Evolutionary conservation across 1,140 invertebrate species (phyloP), one percentile per base, ranked within the genome.

Genomic region (Drosophila paulistorum): DNA sequence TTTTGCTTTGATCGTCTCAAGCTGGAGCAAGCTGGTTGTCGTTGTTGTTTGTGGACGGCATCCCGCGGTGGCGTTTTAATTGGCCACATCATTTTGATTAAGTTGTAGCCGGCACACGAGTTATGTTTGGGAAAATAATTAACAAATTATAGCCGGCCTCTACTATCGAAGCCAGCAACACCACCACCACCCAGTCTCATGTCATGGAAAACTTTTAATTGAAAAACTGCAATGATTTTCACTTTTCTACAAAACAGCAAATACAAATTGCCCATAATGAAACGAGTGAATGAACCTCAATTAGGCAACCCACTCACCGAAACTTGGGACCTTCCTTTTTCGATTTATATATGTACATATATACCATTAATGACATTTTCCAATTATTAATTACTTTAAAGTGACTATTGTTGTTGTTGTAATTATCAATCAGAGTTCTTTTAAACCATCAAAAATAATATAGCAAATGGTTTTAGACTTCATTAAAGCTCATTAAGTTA

Each of bases 31-130:
- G 30, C 63, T 73, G 61, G 65, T 57, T 61, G 42, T 60, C 11
- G 35, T 17, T 51, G 17, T 14, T 7, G n/a, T 11, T 39, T 39
- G 41, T 14, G 9, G 45, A 5, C 45, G 58, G 59, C 42, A 41
- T 68, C 84, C 84, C 84, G 84, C 66, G 84, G 84, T 80, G 84
- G 77, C 73, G 76, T 89, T 89, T 89, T 89, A 89, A 89, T 89
- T 89, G 84, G 84, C 71, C 84, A 79, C 84, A 89, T 89, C 84
- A 89, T 81, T 78, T 89, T 89, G 84, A 89, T 89, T 89, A 89
- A 89, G 84, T 89, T 89, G 84, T 89, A 81, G 84, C 77, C 59
- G 73, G 59, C 60, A 68, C 69, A 71, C 76, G 75, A 78, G 70
- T 61, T 41, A 71, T 73, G 77, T 74, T 72, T 81, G 55, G 80